Evolutionary conservation across 2,888 invertebrate species (phyloP).

Genomic region (Perizoma affinitatum): DNA sequence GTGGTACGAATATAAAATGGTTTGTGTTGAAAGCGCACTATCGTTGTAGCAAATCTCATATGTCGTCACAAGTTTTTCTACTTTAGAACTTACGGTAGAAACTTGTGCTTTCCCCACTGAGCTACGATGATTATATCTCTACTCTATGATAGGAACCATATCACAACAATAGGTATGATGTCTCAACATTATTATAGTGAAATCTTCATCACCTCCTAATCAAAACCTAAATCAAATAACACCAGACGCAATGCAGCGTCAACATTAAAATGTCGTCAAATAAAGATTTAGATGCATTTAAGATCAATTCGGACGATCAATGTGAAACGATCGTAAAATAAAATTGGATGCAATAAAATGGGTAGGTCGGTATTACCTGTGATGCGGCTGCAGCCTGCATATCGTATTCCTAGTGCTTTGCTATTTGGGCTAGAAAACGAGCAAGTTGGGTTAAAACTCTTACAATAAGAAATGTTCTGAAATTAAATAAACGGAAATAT

Average conservation of each 20-base stretch:
- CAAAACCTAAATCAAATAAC: slow-evolving; percentile 47
- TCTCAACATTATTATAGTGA: slow-evolving; percentile 16
- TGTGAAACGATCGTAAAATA: slow-evolving; percentile 70
- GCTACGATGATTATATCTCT: slow-evolving; percentile 11
- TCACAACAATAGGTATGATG: slow-evolving; percentile 34
- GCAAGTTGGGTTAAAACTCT: slow-evolving; percentile 1
- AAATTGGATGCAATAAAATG: slow-evolving; percentile 76
- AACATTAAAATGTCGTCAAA: slow-evolving; percentile 58
- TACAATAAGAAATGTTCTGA: no score
- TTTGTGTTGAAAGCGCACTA: no score
- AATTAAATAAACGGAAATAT: no score
- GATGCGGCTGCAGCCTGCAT: slow-evolving; percentile 52
- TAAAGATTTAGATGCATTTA: slow-evolving; percentile 63
- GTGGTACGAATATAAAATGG: no score
- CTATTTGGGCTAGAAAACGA: slow-evolving; percentile 41
- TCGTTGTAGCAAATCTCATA: background rate
- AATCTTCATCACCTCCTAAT: slow-evolving; percentile 38
- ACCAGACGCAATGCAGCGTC: slow-evolving; percentile 14
- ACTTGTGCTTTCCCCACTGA: no score
- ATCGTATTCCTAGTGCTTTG: slow-evolving; percentile 60
- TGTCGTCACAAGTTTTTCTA: background rate
- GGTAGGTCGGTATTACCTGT: slow-evolving; percentile 55
- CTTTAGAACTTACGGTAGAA: no score
- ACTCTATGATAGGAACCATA: slow-evolving; percentile 40
- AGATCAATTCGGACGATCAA: slow-evolving; percentile 62